A percentile compares a stretch with the other conserved stretches of the same genome.
These are phyloP conservation scores for Sphenopsis melanotis DNA, from an alignment of 2,797 vertebrate species.

Conservation along the genomic window DNA sequence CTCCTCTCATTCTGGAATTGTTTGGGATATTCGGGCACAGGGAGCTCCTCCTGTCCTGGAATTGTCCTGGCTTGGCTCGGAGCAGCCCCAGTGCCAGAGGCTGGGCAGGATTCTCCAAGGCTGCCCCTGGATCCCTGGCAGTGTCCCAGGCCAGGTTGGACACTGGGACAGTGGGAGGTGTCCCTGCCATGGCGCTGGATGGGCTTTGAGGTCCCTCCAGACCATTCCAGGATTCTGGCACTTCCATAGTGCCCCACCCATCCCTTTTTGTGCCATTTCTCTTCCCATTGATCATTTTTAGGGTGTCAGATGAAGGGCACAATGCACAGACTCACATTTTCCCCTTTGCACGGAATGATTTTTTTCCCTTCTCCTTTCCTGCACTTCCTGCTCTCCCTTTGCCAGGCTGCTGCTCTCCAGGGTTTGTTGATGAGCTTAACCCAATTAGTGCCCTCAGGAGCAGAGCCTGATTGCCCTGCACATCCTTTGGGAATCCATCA, in stretches of 20 bases:
- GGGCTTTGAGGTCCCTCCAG: neutral
- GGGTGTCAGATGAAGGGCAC: neutral
- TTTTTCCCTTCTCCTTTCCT: neutral
- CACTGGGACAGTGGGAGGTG: neutral
- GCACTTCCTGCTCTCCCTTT: neutral
- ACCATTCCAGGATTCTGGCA: neutral
- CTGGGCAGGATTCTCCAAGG: neutral
- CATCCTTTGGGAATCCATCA: conserved; percentile 52
- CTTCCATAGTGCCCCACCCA: accelerated
- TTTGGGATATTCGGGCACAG: too few species aligned
- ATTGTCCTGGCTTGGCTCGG: neutral
- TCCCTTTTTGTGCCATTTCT: accelerated
- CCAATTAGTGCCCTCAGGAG: conserved; percentile 41
- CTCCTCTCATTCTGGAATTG: too few species aligned
- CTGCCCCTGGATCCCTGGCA: neutral
- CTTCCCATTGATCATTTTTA: accelerated
- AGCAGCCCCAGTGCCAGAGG: too few species aligned
- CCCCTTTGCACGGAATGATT: neutral
- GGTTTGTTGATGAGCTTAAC: conserved; percentile 31
- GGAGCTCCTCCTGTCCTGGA: neutral
- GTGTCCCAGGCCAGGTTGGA: neutral
- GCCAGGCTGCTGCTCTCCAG: neutral
- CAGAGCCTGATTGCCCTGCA: conserved; percentile 14
- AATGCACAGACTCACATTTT: neutral
- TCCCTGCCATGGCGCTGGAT: accelerated